phyloP scores from a whole-genome alignment of 2,888 invertebrate species.

The Rhamphomyia laevipes region DNA sequence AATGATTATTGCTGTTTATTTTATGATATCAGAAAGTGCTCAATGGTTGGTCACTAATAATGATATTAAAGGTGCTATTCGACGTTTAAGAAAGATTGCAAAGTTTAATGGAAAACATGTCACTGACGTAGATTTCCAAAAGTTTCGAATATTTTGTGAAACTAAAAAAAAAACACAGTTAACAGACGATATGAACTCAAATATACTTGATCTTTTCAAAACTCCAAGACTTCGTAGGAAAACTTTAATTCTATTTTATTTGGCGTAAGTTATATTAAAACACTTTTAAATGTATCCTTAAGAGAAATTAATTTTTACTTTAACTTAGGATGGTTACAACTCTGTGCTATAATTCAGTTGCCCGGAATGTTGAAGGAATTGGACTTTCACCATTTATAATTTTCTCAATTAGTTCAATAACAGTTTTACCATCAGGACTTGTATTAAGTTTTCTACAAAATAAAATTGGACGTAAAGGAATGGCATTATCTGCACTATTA shows the following conservation, averaged over 20 bases:
- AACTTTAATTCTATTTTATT: slow-evolving; percentile 39
- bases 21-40: slow-evolving; percentile 40
- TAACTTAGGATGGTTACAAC: slow-evolving; percentile 39
- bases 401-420: slow-evolving; percentile 38
- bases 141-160: slow-evolving; percentile 12
- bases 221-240: slow-evolving; percentile 38
- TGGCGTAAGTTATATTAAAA: slow-evolving; percentile 37
- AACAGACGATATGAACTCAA: neutral
- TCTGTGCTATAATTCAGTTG: slow-evolving; percentile 41
- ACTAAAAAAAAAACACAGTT: slow-evolving; percentile 1
- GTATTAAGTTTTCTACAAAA: slow-evolving; percentile 21
- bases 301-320: no score
- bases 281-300: no score
- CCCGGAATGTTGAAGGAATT: slow-evolving; percentile 39
- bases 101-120: slow-evolving; percentile 35
- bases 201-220: slow-evolving; percentile 32
- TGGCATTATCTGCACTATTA: slow-evolving; percentile 38
- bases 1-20: slow-evolving; percentile 33
- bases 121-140: slow-evolving; percentile 17
- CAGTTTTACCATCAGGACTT: slow-evolving; percentile 40
- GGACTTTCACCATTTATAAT: slow-evolving; percentile 38
- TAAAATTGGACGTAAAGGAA: slow-evolving; percentile 32
- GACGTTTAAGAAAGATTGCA: slow-evolving; percentile 38
- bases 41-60: slow-evolving; percentile 42
- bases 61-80: slow-evolving; percentile 35